Evolutionary conservation across 2,113 vertebrate species (phyloP).

Genomic region (Ophiodon elongatus): DNA sequence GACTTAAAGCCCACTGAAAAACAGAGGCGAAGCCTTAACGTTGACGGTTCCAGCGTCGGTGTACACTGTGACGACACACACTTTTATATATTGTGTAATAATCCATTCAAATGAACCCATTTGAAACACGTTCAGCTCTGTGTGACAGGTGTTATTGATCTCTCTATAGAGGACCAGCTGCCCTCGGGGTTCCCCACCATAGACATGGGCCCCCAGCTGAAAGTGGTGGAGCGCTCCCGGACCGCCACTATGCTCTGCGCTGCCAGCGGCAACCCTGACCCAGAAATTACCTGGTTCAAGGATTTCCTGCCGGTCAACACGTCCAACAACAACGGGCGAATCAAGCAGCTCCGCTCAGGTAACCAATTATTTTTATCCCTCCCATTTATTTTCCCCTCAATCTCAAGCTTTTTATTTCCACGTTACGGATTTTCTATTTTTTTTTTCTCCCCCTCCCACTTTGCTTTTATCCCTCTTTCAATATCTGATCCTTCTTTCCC

Average conservation of each 20-base stretch:
- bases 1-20: not conserved
- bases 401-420: conserved; percentile 50
- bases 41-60: not conserved
- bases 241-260: conserved; percentile 99
- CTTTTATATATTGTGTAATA: not conserved
- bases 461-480: conserved; percentile 50
- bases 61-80: not conserved
- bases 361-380: conserved; percentile 56
- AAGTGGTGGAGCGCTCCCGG: conserved; percentile 98
- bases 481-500: conserved; percentile 6
- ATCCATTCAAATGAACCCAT: not conserved
- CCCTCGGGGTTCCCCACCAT: conserved; percentile 97
- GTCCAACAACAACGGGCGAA: conserved; percentile 95
- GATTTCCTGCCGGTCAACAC: conserved; percentile 98
- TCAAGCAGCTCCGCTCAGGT: conserved; percentile 99
- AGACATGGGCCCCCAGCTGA: conserved; percentile 98
- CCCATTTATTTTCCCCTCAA: not conserved
- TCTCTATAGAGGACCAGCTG: conserved; percentile 94
- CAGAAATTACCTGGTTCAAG: conserved; percentile 99
- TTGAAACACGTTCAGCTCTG: not conserved
- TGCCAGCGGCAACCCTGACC: conserved; percentile 98
- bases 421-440: not conserved
- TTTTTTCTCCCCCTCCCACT: not conserved
- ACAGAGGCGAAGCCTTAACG: too few species aligned
- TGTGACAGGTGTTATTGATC: conserved; percentile 62